phyloP scores from a whole-genome alignment of 2,797 vertebrate species.

The Myotis planiceps region DNA sequence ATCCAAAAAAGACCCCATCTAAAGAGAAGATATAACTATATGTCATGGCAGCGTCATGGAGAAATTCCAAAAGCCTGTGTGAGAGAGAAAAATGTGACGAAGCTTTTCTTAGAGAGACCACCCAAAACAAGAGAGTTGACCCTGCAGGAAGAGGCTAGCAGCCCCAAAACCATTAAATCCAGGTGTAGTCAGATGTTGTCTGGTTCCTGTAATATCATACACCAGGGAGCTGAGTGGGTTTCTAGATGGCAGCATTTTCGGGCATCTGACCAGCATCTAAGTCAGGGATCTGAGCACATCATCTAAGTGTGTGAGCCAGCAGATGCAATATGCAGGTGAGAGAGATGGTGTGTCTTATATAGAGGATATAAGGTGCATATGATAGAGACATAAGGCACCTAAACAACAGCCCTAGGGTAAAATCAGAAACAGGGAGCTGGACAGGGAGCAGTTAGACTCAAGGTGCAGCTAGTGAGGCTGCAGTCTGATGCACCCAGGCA shows the following conservation, averaged over 20 bases:
- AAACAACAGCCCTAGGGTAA: background rate
- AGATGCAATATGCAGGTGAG: background rate
- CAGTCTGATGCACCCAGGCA: background rate
- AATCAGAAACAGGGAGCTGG: background rate
- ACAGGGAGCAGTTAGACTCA: background rate
- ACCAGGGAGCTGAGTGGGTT: background rate
- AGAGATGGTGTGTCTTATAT: background rate
- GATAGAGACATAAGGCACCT: background rate
- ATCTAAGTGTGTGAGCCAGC: background rate
- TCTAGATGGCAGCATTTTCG: background rate
- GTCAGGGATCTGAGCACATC: background rate
- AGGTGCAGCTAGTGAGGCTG: background rate
- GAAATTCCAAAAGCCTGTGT: background rate
- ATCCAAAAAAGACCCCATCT: slow-evolving; percentile 41
- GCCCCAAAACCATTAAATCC: background rate
- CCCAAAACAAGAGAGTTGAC: background rate
- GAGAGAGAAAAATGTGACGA: background rate
- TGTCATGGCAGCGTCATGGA: background rate
- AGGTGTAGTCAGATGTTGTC: background rate
- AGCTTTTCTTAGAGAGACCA: background rate
- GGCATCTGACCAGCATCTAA: background rate
- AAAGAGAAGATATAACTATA: background rate
- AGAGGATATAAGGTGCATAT: background rate
- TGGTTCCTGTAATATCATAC: background rate
- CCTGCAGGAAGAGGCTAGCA: background rate